phyloP scores from a whole-genome alignment of 1,140 invertebrate genomes.

The Dermatophagoides farinae region DNA sequence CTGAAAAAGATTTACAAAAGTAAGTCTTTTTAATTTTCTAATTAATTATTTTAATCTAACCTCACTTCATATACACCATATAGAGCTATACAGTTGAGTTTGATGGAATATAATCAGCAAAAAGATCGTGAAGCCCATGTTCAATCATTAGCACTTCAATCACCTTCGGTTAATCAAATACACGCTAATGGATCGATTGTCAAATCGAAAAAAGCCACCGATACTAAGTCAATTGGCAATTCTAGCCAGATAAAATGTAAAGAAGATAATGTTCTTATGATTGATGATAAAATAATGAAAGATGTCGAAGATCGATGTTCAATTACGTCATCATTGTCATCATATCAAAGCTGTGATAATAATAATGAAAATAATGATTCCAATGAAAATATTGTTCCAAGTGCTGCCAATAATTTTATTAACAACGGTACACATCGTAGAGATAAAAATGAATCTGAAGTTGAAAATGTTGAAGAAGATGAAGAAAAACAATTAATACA shows the following conservation, averaged over 20 bases:
- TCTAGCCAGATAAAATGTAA: too few relatives aligned
- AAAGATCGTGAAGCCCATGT: neutral
- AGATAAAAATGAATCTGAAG: neutral
- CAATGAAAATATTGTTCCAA: conserved; percentile 10
- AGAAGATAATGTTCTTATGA: too few relatives aligned
- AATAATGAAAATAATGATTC: conserved; percentile 9
- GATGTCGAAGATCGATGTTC: too few relatives aligned
- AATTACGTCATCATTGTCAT: too few relatives aligned
- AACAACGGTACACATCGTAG: neutral
- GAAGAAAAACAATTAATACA: neutral
- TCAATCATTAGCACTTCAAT: too few relatives aligned
- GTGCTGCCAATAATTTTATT: neutral
- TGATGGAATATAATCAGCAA: conserved; percentile 11
- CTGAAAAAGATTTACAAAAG: neutral
- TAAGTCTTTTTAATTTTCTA: neutral
- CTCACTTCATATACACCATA: neutral
- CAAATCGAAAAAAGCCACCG: too few relatives aligned
- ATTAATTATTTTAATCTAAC: conserved; percentile 2
- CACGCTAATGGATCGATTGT: neutral
- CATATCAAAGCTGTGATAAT: neutral
- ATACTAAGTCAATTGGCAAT: too few relatives aligned
- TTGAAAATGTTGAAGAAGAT: neutral
- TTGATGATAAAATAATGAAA: too few relatives aligned
- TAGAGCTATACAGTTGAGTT: conserved; percentile 25
- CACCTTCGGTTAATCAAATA: neutral